A percentile compares a stretch with the other conserved stretches of the same genome.
Conservation (phyloP, 2,113 vertebrate species). For the Stigmatopora argus region DNA sequence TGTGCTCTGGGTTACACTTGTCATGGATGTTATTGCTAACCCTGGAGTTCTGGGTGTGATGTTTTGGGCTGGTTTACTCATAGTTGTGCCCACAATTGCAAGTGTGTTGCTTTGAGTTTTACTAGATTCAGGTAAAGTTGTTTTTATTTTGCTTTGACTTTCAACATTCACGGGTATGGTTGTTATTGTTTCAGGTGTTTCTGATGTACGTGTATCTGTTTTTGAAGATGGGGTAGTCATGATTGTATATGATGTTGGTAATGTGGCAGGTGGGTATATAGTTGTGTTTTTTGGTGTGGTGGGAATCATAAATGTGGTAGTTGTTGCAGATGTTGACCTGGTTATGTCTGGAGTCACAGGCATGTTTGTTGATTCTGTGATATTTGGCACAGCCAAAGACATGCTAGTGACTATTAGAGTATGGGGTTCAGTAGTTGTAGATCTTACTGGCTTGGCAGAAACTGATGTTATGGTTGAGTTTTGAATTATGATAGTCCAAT, state of each 20-base stretch:
- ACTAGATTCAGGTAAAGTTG: background rate
- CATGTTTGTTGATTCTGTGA: too few species aligned
- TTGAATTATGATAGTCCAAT: background rate
- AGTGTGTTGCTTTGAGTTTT: background rate
- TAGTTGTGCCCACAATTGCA: background rate
- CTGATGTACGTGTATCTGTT: background rate
- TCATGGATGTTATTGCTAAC: background rate
- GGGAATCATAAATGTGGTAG: background rate
- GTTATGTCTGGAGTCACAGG: too few species aligned
- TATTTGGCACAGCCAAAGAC: background rate
- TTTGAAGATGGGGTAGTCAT: background rate
- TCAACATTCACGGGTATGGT: background rate
- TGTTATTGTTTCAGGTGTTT: background rate
- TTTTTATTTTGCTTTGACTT: background rate
- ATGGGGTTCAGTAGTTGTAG: background rate
- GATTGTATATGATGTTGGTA: background rate
- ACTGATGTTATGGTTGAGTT: background rate
- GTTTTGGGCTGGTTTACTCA: background rate
- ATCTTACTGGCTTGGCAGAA: too few species aligned
- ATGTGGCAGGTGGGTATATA: background rate
- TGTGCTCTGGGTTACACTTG: background rate
- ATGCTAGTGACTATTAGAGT: too few species aligned
- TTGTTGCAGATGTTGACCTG: background rate
- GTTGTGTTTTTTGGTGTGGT: background rate
- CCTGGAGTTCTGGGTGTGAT: background rate